Conservation (phyloP, 1,140 invertebrate genomes). For the Halictus rubicundus region DNA sequence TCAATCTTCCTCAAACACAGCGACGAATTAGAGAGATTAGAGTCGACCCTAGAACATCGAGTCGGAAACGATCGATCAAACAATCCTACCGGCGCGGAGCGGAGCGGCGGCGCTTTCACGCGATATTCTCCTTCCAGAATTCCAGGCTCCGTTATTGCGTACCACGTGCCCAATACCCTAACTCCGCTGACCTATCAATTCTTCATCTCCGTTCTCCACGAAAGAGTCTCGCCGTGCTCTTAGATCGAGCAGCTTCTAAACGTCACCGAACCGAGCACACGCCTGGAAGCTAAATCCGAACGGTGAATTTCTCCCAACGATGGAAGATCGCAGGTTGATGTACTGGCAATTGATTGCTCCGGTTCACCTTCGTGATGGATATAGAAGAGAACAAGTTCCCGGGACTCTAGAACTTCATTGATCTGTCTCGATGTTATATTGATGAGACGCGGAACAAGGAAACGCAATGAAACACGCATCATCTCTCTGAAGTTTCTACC, state of each 20-base stretch:
- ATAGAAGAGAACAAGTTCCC: background rate
- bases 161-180: background rate
- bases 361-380: background rate
- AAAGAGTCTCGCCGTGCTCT: background rate
- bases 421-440: background rate
- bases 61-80: conserved; percentile 51
- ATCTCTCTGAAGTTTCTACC: background rate
- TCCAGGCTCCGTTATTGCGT: background rate
- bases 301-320: background rate
- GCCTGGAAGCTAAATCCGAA: conserved; percentile 1
- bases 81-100: conserved; percentile 5
- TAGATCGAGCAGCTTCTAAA: background rate
- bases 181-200: background rate
- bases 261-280: background rate
- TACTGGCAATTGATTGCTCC: background rate
- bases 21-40: conserved; percentile 32
- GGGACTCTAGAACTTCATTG: background rate
- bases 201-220: background rate
- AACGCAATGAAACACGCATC: background rate
- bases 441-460: background rate
- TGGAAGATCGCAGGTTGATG: background rate
- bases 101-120: background rate
- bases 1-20: conserved; percentile 19
- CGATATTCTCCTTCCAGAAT: background rate
- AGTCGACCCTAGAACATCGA: conserved; percentile 14